Conservation (phyloP, 2,888 invertebrate genomes). For the Drosophila flavopinicola region DNA sequence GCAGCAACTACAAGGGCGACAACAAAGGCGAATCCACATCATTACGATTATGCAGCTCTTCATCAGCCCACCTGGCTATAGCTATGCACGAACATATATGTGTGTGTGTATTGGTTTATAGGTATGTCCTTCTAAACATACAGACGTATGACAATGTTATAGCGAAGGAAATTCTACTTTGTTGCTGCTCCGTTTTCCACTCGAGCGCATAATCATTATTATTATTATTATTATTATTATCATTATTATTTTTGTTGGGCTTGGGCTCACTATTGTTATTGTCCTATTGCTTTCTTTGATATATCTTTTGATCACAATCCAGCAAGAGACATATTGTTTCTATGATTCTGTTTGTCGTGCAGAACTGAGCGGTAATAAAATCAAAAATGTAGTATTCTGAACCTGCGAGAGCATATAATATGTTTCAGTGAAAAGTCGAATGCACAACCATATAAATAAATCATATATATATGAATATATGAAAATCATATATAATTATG, state of each 20-base stretch:
- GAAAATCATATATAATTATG: no score
- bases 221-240: constrained; percentile 16
- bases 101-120: constrained; percentile 4
- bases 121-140: constrained; percentile 13
- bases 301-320: not conserved
- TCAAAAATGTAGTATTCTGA: no score
- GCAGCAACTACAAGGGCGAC: constrained; percentile 15
- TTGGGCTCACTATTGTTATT: constrained; percentile 10
- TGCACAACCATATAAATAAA: no score
- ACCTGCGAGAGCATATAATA: no score
- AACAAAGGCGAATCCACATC: constrained; percentile 53
- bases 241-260: constrained; percentile 21
- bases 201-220: constrained; percentile 71
- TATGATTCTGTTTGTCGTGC: no score
- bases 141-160: constrained; percentile 26
- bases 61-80: constrained; percentile 27
- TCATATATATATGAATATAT: no score
- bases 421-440: no score
- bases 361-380: no score
- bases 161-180: constrained; percentile 46
- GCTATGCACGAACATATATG: not conserved
- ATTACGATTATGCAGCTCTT: constrained; percentile 62
- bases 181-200: constrained; percentile 67
- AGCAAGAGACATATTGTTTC: not conserved
- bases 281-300: constrained; percentile 1